These are phyloP conservation scores for Goniozus legneri DNA, from an alignment of 1,140 invertebrate species.

Conservation along the genomic window DNA sequence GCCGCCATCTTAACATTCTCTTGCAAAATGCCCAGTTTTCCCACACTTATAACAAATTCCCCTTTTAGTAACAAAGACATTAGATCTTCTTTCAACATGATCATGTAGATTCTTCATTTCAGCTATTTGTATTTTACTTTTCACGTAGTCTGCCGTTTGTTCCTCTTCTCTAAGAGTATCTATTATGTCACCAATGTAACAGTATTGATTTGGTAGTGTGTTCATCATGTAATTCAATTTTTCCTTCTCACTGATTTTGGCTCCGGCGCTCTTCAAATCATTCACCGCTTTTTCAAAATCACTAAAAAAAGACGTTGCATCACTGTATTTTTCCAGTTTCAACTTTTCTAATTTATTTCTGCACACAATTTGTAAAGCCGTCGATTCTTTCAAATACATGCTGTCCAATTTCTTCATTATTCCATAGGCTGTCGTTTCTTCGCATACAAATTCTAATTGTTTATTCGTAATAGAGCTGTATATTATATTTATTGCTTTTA, in stretches of 20 bases:
- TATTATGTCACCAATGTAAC: constrained; percentile 11
- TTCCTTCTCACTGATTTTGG: constrained; percentile 21
- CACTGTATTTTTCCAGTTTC: constrained; percentile 16
- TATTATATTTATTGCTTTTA: constrained; percentile 23
- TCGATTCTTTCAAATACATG: constrained; percentile 27
- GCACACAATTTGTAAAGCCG: constrained; percentile 25
- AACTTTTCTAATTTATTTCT: constrained; percentile 22
- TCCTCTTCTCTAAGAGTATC: constrained; percentile 10
- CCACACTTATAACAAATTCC: constrained; percentile 13
- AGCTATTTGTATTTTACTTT: constrained; percentile 6
- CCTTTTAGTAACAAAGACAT: constrained; percentile 7
- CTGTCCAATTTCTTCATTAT: constrained; percentile 27
- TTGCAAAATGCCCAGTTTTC: constrained; percentile 9
- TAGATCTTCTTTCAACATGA: constrained; percentile 11
- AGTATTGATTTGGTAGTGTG: not conserved
- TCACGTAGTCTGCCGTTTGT: constrained; percentile 10
- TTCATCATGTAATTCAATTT: constrained; percentile 27
- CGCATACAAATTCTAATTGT: constrained; percentile 23
- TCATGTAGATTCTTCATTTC: constrained; percentile 10
- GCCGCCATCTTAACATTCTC: constrained; percentile 1
- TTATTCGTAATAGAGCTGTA: constrained; percentile 22
- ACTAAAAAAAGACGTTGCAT: constrained; percentile 18
- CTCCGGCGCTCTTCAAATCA: constrained; percentile 23
- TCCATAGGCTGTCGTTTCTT: constrained; percentile 17
- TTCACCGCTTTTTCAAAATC: constrained; percentile 27